A percentile compares a stretch with the other conserved stretches of the same genome.
Evolutionary conservation across 2,113 vertebrate species (phyloP).

Genomic region (Muntiacus muntjak): DNA sequence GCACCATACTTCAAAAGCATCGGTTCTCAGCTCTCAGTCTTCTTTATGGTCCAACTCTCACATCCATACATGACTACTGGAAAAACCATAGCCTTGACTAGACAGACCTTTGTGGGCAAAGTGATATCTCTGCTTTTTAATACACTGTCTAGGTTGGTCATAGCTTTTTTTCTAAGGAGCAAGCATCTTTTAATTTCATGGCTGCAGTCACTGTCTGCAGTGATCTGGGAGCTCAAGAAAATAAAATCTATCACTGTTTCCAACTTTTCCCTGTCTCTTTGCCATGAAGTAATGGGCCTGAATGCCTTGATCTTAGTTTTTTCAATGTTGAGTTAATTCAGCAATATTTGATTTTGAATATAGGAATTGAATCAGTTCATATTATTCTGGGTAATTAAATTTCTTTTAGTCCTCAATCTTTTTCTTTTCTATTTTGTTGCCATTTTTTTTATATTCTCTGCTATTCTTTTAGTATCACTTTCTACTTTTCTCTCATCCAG

Average conservation of each 20-base stretch:
- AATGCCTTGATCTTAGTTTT: not conserved
- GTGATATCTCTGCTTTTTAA: not conserved
- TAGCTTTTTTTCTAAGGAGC: not conserved
- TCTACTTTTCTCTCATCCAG: not conserved
- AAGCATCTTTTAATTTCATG: not conserved
- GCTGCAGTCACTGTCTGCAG: not conserved
- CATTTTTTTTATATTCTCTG: not conserved
- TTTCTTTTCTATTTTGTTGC: not conserved
- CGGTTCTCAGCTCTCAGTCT: not conserved
- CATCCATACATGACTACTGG: not conserved
- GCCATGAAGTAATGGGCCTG: not conserved
- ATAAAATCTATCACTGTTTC: not conserved
- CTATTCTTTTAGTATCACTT: not conserved
- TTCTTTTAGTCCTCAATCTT: not conserved
- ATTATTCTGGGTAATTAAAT: not conserved
- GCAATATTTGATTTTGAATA: not conserved
- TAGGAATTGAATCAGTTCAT: not conserved
- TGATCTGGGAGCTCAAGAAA: not conserved
- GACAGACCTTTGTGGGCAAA: not conserved
- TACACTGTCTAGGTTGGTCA: not conserved
- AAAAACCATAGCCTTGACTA: not conserved
- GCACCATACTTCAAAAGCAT: not conserved
- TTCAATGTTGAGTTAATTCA: not conserved
- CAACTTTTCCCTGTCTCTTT: not conserved
- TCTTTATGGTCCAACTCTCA: not conserved